Evolutionary conservation across 1,140 invertebrate species (phyloP).

Genomic region (Cyphomyrmex costatus): DNA sequence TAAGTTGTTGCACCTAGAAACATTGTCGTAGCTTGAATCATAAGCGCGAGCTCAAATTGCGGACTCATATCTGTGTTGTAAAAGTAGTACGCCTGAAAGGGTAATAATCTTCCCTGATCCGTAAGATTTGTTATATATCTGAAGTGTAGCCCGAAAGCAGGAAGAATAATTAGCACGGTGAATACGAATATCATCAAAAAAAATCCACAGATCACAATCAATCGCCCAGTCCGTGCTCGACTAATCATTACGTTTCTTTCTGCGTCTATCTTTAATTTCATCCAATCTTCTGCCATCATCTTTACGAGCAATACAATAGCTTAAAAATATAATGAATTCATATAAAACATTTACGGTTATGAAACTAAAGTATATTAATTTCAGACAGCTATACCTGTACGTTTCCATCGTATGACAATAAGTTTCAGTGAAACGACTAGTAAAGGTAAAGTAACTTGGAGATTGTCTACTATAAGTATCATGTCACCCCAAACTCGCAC

Average conservation of each 20-base stretch:
- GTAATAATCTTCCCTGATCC: not conserved
- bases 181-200: not conserved
- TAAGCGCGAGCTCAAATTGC: slow-evolving; percentile 31
- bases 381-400: not conserved
- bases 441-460: slow-evolving; percentile 34
- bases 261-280: slow-evolving; percentile 1
- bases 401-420: slow-evolving; percentile 15
- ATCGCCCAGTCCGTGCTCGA: not conserved
- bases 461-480: slow-evolving; percentile 35
- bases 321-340: slow-evolving; percentile 2
- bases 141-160: slow-evolving; percentile 16
- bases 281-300: slow-evolving; percentile 62
- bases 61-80: slow-evolving; percentile 18
- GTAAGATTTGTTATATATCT: slow-evolving; percentile 4
- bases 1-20: slow-evolving; percentile 7
- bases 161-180: not conserved
- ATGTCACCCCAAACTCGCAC: slow-evolving; percentile 12
- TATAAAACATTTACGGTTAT: not conserved
- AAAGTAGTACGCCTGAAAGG: slow-evolving; percentile 33
- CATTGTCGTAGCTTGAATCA: not conserved
- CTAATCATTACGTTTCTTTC: slow-evolving; percentile 17
- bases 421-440: slow-evolving; percentile 10
- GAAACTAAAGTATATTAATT: not conserved
- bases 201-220: not conserved
- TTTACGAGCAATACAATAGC: not conserved